Conservation (phyloP, 2,113 vertebrate species). For the Callipepla squamata region DNA sequence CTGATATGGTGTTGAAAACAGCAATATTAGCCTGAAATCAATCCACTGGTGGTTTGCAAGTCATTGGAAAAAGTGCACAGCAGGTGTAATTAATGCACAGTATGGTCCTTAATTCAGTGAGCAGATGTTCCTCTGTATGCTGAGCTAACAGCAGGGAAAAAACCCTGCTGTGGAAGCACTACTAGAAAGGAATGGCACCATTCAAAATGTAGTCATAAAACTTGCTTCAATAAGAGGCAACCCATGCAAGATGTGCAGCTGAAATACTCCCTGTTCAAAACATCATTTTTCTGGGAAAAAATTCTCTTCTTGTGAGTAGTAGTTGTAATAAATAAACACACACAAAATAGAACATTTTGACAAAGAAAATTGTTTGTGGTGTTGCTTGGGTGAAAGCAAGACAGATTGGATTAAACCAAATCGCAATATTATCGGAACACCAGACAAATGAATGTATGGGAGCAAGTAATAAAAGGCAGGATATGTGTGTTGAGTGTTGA, state of each 20-base stretch:
- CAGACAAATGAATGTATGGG: background rate
- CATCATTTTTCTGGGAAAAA: background rate
- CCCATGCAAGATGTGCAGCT: background rate
- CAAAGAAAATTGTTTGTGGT: background rate
- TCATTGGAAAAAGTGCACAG: slow-evolving; percentile 56
- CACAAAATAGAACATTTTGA: background rate
- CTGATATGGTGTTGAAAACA: slow-evolving; percentile 12
- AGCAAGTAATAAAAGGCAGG: background rate
- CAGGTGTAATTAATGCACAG: slow-evolving; percentile 55
- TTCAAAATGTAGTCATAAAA: background rate
- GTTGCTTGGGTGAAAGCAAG: background rate
- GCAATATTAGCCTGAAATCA: slow-evolving; percentile 47
- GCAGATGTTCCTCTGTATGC: slow-evolving; percentile 48
- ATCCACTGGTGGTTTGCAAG: slow-evolving; percentile 13
- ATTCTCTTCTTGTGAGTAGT: background rate
- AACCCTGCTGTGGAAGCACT: background rate
- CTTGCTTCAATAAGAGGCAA: background rate
- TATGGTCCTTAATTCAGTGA: slow-evolving; percentile 43
- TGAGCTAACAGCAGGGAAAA: background rate
- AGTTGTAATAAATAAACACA: background rate
- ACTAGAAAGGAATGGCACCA: background rate
- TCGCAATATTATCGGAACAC: background rate
- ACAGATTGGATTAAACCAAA: background rate
- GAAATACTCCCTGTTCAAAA: background rate
- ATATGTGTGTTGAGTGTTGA: background rate